Conservation (phyloP, 1,140 invertebrate species). For the Nomia melanderi region DNA sequence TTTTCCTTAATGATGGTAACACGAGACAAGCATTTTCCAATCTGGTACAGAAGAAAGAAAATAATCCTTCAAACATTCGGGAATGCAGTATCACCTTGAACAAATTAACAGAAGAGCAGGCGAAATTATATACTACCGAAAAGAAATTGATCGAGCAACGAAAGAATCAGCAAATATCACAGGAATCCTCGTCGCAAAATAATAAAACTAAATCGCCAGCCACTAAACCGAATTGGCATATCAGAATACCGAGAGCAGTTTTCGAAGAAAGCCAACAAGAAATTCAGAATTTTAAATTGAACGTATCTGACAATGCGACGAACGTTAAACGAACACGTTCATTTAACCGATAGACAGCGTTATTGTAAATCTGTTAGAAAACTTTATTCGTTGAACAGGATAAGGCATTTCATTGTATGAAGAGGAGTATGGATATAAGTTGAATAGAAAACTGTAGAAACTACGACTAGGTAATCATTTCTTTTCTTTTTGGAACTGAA, state of each 20-base stretch:
- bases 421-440: too few species aligned
- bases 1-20: background rate
- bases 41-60: background rate
- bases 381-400: background rate
- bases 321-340: too few species aligned
- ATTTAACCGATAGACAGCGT: background rate
- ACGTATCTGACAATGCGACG: background rate
- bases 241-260: slow-evolving; percentile 20
- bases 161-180: too few species aligned
- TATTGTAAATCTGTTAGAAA: background rate
- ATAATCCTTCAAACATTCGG: background rate
- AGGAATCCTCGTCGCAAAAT: background rate
- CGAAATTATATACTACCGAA: background rate
- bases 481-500: too few species aligned
- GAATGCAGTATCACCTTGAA: slow-evolving; percentile 12
- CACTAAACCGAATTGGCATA: background rate
- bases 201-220: background rate
- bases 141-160: background rate
- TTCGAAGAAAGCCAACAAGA: slow-evolving; percentile 9
- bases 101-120: background rate
- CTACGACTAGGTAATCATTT: too few species aligned
- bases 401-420: background rate
- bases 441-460: too few species aligned
- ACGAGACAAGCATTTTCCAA: background rate
- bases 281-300: background rate